Base-by-base conservation (phyloP, 1,140 invertebrate genomes). In the Parapsyche elsis region DNA sequence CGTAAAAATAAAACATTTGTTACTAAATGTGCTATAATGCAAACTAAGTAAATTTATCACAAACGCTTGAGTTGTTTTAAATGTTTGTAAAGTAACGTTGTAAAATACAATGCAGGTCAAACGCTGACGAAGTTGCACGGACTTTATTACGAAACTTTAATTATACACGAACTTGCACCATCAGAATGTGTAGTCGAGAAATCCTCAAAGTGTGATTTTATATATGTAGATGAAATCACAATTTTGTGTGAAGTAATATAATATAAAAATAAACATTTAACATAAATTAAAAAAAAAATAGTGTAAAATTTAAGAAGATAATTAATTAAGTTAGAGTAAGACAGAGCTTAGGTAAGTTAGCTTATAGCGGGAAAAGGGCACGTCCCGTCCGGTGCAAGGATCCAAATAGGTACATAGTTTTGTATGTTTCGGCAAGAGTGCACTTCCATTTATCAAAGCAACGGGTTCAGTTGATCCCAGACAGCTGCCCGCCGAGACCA, bases 401-500 rank as follows among this genome's bases (percentile, higher is more conserved):
- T 38, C 2, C 2, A 7, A 7, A 7, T 38, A 7, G 30, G 30
- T 38, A 38, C 30, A 7, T 4, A 38, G 30, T 38, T 38, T 38
- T 38, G 7, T 38, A 38, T 38, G 30, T 38, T 38, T 38, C 30
- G 7, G 16, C 16, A 61, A 21, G n/a, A 12, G 64, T 67, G 23
- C 64, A 67, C 21, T 9, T 23, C 24, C 64, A 67, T 67, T 67
- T 23, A 67, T 67, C 64, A 67, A 26, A 10, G 21, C 23, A 12
- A 26, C 24, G 64, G 64, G 12, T 67, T 14, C 64, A 23, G 64
- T 67, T 67, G 64, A 67, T 67, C 23, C 71, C 16, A 38, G 71
- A 46, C 71, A 73, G 61, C 61, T 67, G 61, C 61, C 61, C 61
- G 12, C 19, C n/a, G 19, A 49, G 71, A 73, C 71, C 71, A 73